These are phyloP conservation scores for Hybognathus amarus DNA, from an alignment of 2,797 vertebrate genomes.

Conservation along the genomic window DNA sequence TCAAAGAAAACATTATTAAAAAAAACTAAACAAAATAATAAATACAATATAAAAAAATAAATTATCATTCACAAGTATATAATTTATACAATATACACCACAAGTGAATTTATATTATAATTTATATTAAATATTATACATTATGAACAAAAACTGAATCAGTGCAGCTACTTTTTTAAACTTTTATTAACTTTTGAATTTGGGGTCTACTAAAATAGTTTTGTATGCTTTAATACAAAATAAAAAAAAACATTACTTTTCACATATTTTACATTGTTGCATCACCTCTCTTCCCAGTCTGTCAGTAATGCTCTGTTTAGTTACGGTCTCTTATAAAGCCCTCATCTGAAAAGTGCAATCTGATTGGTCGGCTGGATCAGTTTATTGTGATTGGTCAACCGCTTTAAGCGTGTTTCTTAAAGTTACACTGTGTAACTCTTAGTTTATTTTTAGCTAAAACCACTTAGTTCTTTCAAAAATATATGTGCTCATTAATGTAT, in stretches of 20 bases:
- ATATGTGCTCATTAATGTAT: too few relatives aligned
- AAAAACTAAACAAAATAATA: too few relatives aligned
- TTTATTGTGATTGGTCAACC: not conserved
- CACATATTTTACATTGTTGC: not conserved
- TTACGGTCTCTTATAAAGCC: not conserved
- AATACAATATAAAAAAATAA: too few relatives aligned
- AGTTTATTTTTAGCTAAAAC: too few relatives aligned
- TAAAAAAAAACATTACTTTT: too few relatives aligned
- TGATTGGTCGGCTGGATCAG: not conserved
- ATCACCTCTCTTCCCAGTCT: not conserved
- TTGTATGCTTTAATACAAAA: not conserved
- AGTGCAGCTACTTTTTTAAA: too few relatives aligned
- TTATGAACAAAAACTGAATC: too few relatives aligned
- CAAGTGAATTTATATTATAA: too few relatives aligned
- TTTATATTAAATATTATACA: not conserved
- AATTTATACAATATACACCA: not conserved
- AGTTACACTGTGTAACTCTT: too few relatives aligned
- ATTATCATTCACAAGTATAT: not conserved
- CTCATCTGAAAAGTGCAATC: not conserved
- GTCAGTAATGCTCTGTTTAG: not conserved
- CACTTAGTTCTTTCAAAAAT: too few relatives aligned
- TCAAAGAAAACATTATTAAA: too few relatives aligned
- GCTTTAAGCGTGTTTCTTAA: too few relatives aligned
- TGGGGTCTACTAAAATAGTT: not conserved
- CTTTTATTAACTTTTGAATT: not conserved